Conservation (phyloP, 2,888 invertebrate species). For the Clunio marinus region DNA sequence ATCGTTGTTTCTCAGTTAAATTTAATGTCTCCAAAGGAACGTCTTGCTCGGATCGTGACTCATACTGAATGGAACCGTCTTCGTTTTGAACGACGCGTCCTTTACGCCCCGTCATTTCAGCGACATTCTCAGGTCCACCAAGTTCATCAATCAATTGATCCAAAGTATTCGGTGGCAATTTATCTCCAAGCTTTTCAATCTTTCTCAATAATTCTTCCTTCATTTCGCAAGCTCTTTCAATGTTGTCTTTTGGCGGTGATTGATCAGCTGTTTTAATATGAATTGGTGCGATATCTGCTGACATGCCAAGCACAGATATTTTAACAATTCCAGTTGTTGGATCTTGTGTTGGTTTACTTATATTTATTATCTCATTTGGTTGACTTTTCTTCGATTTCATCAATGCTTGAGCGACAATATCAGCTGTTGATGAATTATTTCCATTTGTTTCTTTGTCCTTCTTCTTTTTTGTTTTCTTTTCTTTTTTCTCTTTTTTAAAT, state of each 20-base stretch:
- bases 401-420: not conserved
- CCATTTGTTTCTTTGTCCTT: constrained; percentile 41
- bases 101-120: constrained; percentile 99
- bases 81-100: constrained; percentile 89
- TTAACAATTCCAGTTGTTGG: constrained; percentile 13
- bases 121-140: constrained; percentile 96
- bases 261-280: constrained; percentile 41
- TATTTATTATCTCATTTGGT: constrained; percentile 44
- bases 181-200: constrained; percentile 80
- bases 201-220: constrained; percentile 82
- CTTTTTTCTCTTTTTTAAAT: constrained; percentile 58
- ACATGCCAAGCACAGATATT: constrained; percentile 31
- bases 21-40: constrained; percentile 96
- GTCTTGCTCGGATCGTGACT: constrained; percentile 90
- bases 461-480: constrained; percentile 44
- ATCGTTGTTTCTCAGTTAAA: constrained; percentile 82
- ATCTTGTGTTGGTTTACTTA: no score
- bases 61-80: constrained; percentile 88
- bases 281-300: constrained; percentile 25
- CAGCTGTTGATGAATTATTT: constrained; percentile 24
- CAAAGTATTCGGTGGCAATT: constrained; percentile 92
- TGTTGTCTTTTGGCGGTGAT: constrained; percentile 74
- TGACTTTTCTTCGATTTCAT: constrained; percentile 56
- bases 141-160: constrained; percentile 98
- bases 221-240: constrained; percentile 86